phyloP scores from a whole-genome alignment of 1,140 invertebrate genomes.

The Dendrolimus kikuchii region DNA sequence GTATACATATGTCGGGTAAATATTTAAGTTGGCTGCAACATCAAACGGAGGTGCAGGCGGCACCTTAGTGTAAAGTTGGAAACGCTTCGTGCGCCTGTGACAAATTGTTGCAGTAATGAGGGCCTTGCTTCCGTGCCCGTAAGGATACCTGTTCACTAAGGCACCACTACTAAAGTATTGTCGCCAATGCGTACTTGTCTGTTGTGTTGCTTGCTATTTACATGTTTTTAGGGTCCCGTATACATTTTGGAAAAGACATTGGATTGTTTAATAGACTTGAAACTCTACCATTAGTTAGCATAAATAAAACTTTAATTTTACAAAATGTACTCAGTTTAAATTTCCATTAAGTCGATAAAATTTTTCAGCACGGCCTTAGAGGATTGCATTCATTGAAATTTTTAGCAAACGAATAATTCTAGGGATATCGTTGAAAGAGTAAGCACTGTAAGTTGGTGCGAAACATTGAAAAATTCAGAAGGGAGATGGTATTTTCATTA shows the following conservation, averaged over 20 bases:
- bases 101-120: slow-evolving; percentile 33
- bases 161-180: not conserved
- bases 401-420: slow-evolving; percentile 12
- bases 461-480: not conserved
- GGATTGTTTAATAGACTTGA: too few relatives aligned
- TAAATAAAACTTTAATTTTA: too few relatives aligned
- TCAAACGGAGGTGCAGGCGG: not conserved
- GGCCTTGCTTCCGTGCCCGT: slow-evolving; percentile 11
- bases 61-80: slow-evolving; percentile 17
- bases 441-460: slow-evolving; percentile 12
- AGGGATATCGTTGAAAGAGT: slow-evolving; percentile 19
- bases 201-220: too few relatives aligned
- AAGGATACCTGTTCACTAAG: slow-evolving; percentile 1
- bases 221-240: too few relatives aligned
- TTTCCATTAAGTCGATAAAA: not conserved
- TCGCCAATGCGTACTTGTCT: too few relatives aligned
- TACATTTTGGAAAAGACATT: too few relatives aligned
- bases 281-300: too few relatives aligned
- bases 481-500: too few relatives aligned
- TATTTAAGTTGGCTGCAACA: slow-evolving; percentile 1
- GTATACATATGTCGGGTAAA: slow-evolving; percentile 1
- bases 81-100: slow-evolving; percentile 23
- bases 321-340: too few relatives aligned
- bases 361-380: slow-evolving; percentile 5
- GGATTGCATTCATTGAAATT: slow-evolving; percentile 15